These are phyloP conservation scores for Leptinotarsa texana DNA, from an alignment of 1,140 invertebrate genomes.

Conservation along the genomic window DNA sequence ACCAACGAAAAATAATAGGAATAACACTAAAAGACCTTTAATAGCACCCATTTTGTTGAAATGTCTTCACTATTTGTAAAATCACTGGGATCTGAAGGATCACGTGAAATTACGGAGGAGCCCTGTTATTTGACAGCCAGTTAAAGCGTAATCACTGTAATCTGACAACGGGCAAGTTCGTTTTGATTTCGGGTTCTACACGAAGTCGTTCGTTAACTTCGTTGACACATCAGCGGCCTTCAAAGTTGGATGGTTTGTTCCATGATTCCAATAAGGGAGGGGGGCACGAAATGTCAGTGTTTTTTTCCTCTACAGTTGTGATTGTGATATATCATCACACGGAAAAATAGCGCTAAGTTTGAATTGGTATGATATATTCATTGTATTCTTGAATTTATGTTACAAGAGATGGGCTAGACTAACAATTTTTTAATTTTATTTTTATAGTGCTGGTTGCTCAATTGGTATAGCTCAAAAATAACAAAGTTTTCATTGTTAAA, in stretches of 20 bases:
- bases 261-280: too few relatives aligned
- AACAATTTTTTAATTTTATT: too few relatives aligned
- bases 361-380: neutral
- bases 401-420: neutral
- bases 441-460: too few relatives aligned
- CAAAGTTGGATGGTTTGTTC: too few relatives aligned
- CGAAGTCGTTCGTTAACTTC: too few relatives aligned
- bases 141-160: neutral
- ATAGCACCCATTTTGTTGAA: conserved; percentile 17
- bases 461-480: too few relatives aligned
- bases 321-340: neutral
- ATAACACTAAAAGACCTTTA: conserved; percentile 15
- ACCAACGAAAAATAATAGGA: neutral
- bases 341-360: neutral
- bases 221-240: too few relatives aligned
- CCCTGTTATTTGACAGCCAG: conserved; percentile 27
- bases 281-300: too few relatives aligned
- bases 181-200: too few relatives aligned
- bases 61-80: conserved; percentile 14
- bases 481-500: too few relatives aligned
- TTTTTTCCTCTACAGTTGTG: too few relatives aligned
- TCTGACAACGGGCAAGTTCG: too few relatives aligned
- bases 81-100: conserved; percentile 17
- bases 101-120: conserved; percentile 25
- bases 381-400: neutral